Evolutionary conservation across 2,797 vertebrate species (phyloP), one percentile per base, ranked within the genome.

Genomic region (Malurus leucopterus): DNA sequence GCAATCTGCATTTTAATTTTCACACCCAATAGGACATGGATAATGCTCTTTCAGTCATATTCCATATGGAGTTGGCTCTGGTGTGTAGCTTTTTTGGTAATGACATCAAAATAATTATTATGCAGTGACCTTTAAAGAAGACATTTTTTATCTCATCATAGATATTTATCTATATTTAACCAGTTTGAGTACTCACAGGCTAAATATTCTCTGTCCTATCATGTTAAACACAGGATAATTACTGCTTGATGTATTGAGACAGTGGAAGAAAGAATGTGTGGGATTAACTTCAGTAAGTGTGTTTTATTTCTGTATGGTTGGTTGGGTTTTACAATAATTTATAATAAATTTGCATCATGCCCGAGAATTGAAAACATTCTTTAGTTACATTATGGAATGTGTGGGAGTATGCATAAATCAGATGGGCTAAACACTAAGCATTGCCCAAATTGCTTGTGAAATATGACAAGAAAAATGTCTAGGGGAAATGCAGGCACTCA

Each of bases 341-440:
- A 88, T 95, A 93, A 94, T 80, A 93, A 88, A 95, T 93, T 93
- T 95, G 84, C 89, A 93, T 77, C 71, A 63, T 88, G 78, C 70
- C 75, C 4, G 8, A 85, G 71, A 89, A 89, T 51, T 87, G 76
- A 69, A 95, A 93, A 85, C 67, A 83, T 75, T 93, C 72, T 81
- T 85, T 73, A 88, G 78, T 90, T 95, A 85, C 90, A 72, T 85
- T 95, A 91, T 86, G 83, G 73, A 86, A 87, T 74, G 75, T 88
- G 80, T 95, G 95, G 93, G 91, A 90, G 91, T 91, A 55, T 80
- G 75, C 75, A 88, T 91, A 94, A 93, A 93, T 95, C 88, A 93
- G 78, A 92, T 74, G 40, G 75, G 62, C 71, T 91, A 95, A 93
- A 63, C 84, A 91, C 67, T 90, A 74, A 73, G 77, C 43, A 78